Evolutionary conservation across 1,140 invertebrate genomes (phyloP), one percentile per base, ranked within the genome.

Genomic region (honey bee (Apis mellifera)): DNA sequence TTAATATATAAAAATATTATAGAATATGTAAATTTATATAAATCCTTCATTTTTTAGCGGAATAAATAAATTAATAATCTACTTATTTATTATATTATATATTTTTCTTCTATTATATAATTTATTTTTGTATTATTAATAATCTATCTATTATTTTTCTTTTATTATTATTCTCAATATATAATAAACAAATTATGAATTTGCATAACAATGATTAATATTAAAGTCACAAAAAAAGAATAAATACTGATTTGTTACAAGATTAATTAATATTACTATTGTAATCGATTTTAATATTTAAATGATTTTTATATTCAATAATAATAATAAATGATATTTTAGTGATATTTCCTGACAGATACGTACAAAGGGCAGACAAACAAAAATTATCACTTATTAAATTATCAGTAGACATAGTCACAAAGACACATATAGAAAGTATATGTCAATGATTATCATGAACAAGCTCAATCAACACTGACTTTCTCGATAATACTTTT

Each of bases 361-460:
- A 42, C 32, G 32, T 42, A 65, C 50, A 17, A 52, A 48, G 17
- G 0, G 11, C 17, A 26, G 1, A 11, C 55, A 48, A 85, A 75
- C 66, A 84, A 84, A 84, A n/a, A 32, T 62, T 23, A 84, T 73
- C 71, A 23, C 13, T 77, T 72, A 72, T 85, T 68, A 48, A 23
- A 13, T 77, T 72, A 72, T 85, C 72, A 48, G 60, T 23, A 55
- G 26, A 13, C 23, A 73, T 8, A 1, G 59, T 64, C 57, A 32
- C 2, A 32, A 32, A 32, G 32, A 32, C 32, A 32, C 48, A 15
- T n/a, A 52, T 23, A 68, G 48, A 66, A 80, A 71, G 60, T 48
- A 71, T 4, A 9, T 15, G 55, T 73, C 23, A 52, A 2, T 55
- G 15, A 57, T 66, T 23, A 48, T 42, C 54, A 32, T 32, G 60